Percentiles rank a stretch among this genome's conserved stretches.
phyloP scores from a whole-genome alignment of 2,113 vertebrate species.

The Phoenicopterus ruber region DNA sequence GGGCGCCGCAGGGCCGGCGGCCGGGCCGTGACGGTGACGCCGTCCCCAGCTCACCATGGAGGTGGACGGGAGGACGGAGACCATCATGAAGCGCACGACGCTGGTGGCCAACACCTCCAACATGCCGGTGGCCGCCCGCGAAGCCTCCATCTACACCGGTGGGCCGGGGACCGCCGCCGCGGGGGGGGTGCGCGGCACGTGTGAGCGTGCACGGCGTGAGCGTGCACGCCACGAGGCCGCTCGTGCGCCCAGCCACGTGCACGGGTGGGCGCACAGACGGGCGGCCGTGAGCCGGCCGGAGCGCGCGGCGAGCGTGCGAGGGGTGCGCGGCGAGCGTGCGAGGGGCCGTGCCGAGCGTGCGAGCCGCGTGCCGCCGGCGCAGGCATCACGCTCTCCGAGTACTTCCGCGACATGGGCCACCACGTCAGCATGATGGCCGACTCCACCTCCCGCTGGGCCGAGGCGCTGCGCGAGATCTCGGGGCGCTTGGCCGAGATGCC shows the following conservation, averaged over 20 bases:
- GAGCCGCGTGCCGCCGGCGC: neutral
- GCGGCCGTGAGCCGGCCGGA: neutral
- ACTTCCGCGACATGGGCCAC: conserved; percentile 65
- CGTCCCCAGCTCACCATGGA: conserved; percentile 56
- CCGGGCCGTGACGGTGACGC: fast-evolving
- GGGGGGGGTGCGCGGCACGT: no score
- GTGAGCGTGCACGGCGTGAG: neutral
- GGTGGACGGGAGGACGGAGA: conserved; percentile 52
- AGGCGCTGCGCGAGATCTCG: conserved; percentile 61
- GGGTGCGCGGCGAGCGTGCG: fast-evolving
- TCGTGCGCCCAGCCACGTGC: neutral
- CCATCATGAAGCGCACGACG: conserved; percentile 66
- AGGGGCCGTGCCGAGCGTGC: neutral
- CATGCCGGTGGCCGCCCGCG: conserved; percentile 64
- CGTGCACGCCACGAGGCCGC: fast-evolving
- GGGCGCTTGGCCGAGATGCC: conserved; percentile 67
- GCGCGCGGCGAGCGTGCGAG: fast-evolving
- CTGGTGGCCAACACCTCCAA: conserved; percentile 69
- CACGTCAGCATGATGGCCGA: conserved; percentile 69
- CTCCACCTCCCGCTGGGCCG: conserved; percentile 65
- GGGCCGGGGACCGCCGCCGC: fast-evolving
- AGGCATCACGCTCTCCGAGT: conserved; percentile 62
- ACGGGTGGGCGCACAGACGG: neutral
- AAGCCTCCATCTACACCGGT: conserved; percentile 67
- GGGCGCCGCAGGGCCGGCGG: fast-evolving